Evolutionary conservation across 2,888 invertebrate species (phyloP).

Genomic region (Latrodectus elegans): DNA sequence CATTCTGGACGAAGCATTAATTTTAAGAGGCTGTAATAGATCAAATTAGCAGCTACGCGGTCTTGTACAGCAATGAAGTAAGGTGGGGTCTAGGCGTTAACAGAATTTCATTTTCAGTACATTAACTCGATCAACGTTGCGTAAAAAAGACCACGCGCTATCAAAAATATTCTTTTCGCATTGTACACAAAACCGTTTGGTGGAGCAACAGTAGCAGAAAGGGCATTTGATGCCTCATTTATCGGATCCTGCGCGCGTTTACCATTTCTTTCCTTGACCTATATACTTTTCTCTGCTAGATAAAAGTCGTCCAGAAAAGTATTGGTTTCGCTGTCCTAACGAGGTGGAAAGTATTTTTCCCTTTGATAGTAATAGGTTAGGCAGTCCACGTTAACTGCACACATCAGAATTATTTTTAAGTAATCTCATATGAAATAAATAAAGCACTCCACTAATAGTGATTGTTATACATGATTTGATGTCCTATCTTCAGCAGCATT

Average conservation of each 20-base stretch:
- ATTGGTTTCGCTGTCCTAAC: slow-evolving; percentile 53
- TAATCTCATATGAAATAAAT: slow-evolving; percentile 40
- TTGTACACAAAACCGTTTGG: slow-evolving; percentile 66
- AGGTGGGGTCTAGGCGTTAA: slow-evolving; percentile 39
- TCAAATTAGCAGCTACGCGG: slow-evolving; percentile 60
- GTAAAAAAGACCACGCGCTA: slow-evolving; percentile 61
- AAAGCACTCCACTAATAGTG: slow-evolving; percentile 5
- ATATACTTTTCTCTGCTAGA: slow-evolving; percentile 61
- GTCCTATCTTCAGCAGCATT: too few relatives aligned
- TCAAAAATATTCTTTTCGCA: slow-evolving; percentile 65
- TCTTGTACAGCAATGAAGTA: slow-evolving; percentile 24
- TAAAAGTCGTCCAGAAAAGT: slow-evolving; percentile 52
- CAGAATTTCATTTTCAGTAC: slow-evolving; percentile 64
- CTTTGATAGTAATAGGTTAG: slow-evolving; percentile 45
- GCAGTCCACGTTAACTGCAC: slow-evolving; percentile 36
- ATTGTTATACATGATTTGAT: too few relatives aligned
- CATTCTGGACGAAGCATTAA: slow-evolving; percentile 51
- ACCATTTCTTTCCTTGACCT: slow-evolving; percentile 49
- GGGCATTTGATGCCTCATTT: slow-evolving; percentile 66
- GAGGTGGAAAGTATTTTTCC: slow-evolving; percentile 59
- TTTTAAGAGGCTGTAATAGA: slow-evolving; percentile 63
- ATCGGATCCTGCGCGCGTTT: slow-evolving; percentile 32
- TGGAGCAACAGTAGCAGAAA: slow-evolving; percentile 68
- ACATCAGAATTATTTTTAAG: slow-evolving; percentile 56
- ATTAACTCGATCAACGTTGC: slow-evolving; percentile 57